Evolutionary conservation across 2,888 invertebrate genomes (phyloP), one percentile per base, ranked within the genome.

Genomic region (Melanostoma mellinum): DNA sequence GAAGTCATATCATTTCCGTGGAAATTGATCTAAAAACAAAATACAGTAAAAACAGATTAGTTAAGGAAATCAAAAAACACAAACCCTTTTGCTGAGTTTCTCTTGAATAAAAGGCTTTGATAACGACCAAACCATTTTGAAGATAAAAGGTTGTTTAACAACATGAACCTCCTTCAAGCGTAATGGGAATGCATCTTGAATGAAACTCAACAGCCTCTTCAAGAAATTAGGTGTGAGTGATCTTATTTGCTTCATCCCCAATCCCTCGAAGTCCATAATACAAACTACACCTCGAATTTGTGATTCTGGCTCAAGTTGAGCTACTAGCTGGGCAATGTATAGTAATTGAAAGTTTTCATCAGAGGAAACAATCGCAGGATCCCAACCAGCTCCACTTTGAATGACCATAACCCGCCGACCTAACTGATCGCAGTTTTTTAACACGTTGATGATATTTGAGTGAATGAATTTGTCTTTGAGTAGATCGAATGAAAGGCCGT

Each of bases 101-200:
- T 95, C 95, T 86, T 93, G 93, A 87, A 97, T 94, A 89, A 97
- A 95, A 5, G 96, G 96, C 91, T 96, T 96, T 92, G 97, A 96
- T 89, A 97, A 93, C 58, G 93, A 92, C 96, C 97, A 97, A 2
- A 97, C 96, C 90, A 96, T 93, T 88, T 95, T 96, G 92, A 97
- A 97, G 82, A 97, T 92, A 92, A 95, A 95, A 0, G 97, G 96
- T 88, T 97, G 95, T 88, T 96, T 96, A 3, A 97, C 95, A 88
- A 97, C 94, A 91, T 97, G 97, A 9, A 97, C 95, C 91, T 96
- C 96, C 90, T 96, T 97, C 86, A 97, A 92, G 72, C 97, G 93
- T 65, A 96, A 90, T 3, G 97, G 96, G 96, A 97, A 96, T 0
- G 97, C 96, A 74, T 97, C 96, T 91, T 97, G 97, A 87, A 97